Evolutionary conservation across 2,113 vertebrate species (phyloP), one percentile per base, ranked within the genome.

Genomic region (Sapajus apella): DNA sequence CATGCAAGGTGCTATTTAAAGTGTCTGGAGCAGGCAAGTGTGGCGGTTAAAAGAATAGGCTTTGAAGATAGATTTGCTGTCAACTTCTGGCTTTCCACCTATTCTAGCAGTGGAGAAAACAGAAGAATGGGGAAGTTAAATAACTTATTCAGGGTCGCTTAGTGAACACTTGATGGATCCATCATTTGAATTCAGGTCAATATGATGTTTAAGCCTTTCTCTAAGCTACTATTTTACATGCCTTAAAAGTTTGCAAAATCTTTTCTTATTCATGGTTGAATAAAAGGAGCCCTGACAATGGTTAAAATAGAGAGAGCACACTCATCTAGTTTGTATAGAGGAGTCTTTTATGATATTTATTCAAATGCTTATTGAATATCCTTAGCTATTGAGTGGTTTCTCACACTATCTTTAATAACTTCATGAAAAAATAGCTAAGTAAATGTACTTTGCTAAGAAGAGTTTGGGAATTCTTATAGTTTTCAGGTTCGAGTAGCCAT

Each of bases 11-110:
- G 83, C 68, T 70, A 20, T n/a, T 86, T 58, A 50, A 94, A 68
- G 76, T 37, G 56, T 85, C 45, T 66, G 72, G 55, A 90, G 21
- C 70, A 76, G 90, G 76, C 88, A 64, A 66, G 25, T 47, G 87
- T 81, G 56, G 81, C 82, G 88, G 72, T 84, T 90, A 85, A 88
- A 80, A 97, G 56, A 88, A 75, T 8, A 68, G 81, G 35, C 77
- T 97, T 79, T 82, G 77, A 87, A 95, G 94, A 90, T 25, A 93
- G 35, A 89, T 79, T n/a, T 90, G 20, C 20, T 95, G 77, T 95
- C 88, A 85, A 23, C 27, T 27, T 30, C 40, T 32, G 40, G 17
- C 68, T 94, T 45, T 32, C 56, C 21, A 55, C 20, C n/a, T 81
- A 7, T 61, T 91, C 68, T 73, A 45, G 2, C 16, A 23, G 55